phyloP scores from a whole-genome alignment of 2,113 vertebrate genomes.

The Ariopsis seemanni region DNA sequence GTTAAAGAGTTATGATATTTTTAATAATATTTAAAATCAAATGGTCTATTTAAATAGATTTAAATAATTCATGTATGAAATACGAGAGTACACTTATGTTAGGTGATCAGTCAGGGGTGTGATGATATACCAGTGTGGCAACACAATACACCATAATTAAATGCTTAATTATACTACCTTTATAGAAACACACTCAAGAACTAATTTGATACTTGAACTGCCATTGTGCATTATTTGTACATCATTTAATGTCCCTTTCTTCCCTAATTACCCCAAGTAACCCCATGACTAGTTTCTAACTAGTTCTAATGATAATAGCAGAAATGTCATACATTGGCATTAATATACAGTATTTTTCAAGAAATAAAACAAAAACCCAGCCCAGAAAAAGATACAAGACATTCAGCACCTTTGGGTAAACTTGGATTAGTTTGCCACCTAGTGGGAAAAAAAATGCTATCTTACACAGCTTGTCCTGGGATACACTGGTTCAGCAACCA shows the following conservation, averaged over 20 bases:
- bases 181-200: neutral
- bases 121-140: neutral
- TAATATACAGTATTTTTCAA: neutral
- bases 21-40: neutral
- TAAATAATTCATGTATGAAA: neutral
- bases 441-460: neutral
- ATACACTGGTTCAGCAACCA: neutral
- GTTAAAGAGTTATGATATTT: neutral
- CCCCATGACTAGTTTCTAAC: neutral
- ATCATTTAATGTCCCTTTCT: neutral
- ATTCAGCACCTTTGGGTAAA: neutral
- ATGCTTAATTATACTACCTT: neutral
- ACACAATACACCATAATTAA: neutral
- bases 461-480: neutral
- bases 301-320: neutral
- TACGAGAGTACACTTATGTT: neutral
- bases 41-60: neutral
- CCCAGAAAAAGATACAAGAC: neutral
- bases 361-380: neutral
- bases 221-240: neutral
- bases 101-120: no score
- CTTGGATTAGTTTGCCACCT: slow-evolving; percentile 13
- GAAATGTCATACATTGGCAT: neutral
- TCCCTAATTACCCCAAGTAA: neutral
- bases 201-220: neutral